Evolutionary conservation across 1,140 invertebrate genomes (phyloP).

Genomic region (Drosophila kikkawai): DNA sequence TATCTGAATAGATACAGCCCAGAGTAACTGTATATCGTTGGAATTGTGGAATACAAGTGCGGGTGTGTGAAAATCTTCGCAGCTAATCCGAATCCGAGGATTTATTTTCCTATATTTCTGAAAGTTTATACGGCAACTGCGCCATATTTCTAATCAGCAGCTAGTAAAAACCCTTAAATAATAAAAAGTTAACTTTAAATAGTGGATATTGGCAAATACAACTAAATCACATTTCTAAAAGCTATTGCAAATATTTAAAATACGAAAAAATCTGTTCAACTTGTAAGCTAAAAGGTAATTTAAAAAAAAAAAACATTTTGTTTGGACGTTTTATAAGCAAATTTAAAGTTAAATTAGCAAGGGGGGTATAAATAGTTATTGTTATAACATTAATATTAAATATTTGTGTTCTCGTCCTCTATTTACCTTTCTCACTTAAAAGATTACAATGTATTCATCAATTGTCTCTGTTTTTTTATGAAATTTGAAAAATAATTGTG

Average conservation of each 20-base stretch:
- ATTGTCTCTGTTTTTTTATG: not conserved
- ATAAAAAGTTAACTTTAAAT: conserved; percentile 11
- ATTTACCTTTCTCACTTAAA: not conserved
- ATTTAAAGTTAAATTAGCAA: not conserved
- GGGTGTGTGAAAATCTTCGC: conserved; percentile 13
- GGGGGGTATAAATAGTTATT: not conserved
- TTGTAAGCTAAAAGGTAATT: conserved; percentile 22
- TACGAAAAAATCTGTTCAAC: not conserved
- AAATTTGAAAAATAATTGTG: not conserved
- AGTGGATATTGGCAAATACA: not conserved
- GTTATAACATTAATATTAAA: not conserved
- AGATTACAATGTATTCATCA: not conserved
- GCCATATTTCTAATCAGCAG: conserved; percentile 3
- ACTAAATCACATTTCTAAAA: conserved; percentile 6
- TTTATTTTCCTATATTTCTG: not conserved
- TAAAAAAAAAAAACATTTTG: not conserved
- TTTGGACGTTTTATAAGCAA: not conserved
- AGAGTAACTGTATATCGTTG: conserved; percentile 20
- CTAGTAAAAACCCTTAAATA: conserved; percentile 3
- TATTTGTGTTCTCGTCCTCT: not conserved
- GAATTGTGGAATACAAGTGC: conserved; percentile 25
- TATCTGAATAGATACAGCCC: conserved; percentile 19
- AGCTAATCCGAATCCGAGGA: conserved; percentile 4
- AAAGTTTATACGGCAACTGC: conserved; percentile 5
- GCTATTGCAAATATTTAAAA: not conserved